A percentile compares a stretch with the other conserved stretches of the same genome.
These are phyloP conservation scores for Araneus ventricosus DNA, from an alignment of 1,140 invertebrate genomes.

Conservation along the genomic window DNA sequence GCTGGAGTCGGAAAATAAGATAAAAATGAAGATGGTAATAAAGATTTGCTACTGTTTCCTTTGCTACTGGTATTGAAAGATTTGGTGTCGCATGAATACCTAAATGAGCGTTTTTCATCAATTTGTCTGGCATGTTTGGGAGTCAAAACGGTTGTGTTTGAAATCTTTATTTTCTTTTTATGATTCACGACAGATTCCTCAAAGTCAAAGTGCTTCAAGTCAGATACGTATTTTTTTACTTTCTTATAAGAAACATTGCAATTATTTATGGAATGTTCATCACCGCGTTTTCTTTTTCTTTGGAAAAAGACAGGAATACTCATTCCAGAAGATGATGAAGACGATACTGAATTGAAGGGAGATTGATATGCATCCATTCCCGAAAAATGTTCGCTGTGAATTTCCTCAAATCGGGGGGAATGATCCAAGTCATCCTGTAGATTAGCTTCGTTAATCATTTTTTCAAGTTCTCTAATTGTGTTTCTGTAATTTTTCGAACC, in stretches of 20 bases:
- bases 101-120: neutral
- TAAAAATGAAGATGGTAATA: slow-evolving; percentile 3
- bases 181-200: neutral
- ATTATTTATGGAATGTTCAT: neutral
- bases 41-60: neutral
- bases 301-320: slow-evolving; percentile 20
- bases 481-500: neutral
- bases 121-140: neutral
- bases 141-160: slow-evolving; percentile 8
- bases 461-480: slow-evolving; percentile 21
- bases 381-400: neutral
- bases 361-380: neutral
- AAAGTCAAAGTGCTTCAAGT: neutral
- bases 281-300: neutral
- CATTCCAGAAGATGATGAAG: neutral
- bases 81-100: neutral
- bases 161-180: slow-evolving; percentile 33
- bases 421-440: neutral
- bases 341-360: neutral
- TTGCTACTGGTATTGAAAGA: neutral
- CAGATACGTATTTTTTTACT: neutral
- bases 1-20: neutral
- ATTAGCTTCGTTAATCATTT: slow-evolving; percentile 12
- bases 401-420: neutral
- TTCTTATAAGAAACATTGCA: neutral